These are phyloP conservation scores for Botia almorhae DNA, from an alignment of 2,797 vertebrate species.

Conservation along the genomic window DNA sequence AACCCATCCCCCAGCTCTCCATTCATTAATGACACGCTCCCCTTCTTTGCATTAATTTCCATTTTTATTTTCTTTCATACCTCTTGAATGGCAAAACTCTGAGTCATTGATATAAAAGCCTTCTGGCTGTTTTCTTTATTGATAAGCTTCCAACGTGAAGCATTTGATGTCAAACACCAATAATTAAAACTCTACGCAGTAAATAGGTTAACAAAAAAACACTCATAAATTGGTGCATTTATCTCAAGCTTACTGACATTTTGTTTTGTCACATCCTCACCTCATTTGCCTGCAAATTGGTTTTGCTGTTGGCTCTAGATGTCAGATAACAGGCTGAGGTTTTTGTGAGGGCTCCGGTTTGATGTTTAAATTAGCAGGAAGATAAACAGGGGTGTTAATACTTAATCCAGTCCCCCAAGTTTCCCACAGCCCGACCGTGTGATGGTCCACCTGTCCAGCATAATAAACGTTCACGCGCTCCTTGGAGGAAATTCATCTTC, in stretches of 20 bases:
- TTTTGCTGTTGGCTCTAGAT: constrained; percentile 47
- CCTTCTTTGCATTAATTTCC: constrained; percentile 28
- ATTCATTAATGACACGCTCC: constrained; percentile 5
- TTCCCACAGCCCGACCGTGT: neutral
- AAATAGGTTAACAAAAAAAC: constrained; percentile 35
- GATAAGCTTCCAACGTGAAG: constrained; percentile 33
- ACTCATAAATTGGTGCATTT: constrained; percentile 35
- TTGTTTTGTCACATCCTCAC: constrained; percentile 43
- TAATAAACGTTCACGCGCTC: constrained; percentile 24
- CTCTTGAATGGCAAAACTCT: constrained; percentile 25
- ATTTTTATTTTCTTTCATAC: constrained; percentile 19
- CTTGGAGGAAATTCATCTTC: constrained; percentile 30
- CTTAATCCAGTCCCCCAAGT: constrained; percentile 9
- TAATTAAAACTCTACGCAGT: constrained; percentile 23
- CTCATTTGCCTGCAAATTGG: constrained; percentile 56
- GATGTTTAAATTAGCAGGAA: neutral
- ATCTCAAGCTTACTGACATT: constrained; percentile 54
- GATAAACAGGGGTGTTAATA: constrained; percentile 42
- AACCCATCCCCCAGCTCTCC: neutral
- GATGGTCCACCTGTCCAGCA: neutral
- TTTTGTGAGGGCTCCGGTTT: constrained; percentile 2
- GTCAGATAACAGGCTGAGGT: constrained; percentile 41
- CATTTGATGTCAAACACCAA: constrained; percentile 33
- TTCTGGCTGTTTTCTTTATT: constrained; percentile 20
- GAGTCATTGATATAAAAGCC: neutral